Evolutionary conservation across 2,797 vertebrate genomes (phyloP).

Genomic region (Pterois miles): DNA sequence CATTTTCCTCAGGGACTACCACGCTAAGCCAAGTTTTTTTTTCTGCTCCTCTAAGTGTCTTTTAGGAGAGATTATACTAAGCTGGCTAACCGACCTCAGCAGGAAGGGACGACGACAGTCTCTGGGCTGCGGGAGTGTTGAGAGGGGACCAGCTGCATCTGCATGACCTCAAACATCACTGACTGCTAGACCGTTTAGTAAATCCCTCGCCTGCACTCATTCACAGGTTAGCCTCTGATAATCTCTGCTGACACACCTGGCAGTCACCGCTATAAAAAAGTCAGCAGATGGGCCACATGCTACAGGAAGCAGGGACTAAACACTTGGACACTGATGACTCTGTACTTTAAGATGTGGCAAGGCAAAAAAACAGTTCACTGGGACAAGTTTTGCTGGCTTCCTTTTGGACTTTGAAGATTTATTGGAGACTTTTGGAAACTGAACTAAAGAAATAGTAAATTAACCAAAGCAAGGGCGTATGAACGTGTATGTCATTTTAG

Average conservation of each 20-base stretch:
- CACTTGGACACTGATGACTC: not conserved
- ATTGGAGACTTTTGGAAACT: not conserved
- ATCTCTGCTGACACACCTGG: conserved; percentile 34
- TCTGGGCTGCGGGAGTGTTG: conserved; percentile 5
- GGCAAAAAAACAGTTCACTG: not conserved
- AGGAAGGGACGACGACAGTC: conserved; percentile 35
- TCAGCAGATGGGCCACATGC: not conserved
- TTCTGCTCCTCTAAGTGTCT: conserved; percentile 49
- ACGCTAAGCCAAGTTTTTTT: conserved; percentile 35
- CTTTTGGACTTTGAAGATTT: not conserved
- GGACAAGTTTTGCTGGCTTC: not conserved
- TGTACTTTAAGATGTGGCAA: not conserved
- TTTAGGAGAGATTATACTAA: conserved; percentile 71
- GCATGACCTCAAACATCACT: conserved; percentile 32
- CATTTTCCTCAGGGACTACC: conserved; percentile 19
- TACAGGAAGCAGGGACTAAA: not conserved
- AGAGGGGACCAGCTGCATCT: conserved; percentile 31
- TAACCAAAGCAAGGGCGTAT: not conserved
- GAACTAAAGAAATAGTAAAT: not conserved
- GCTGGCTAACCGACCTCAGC: conserved; percentile 43
- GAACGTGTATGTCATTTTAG: not conserved
- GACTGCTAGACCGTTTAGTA: conserved; percentile 6
- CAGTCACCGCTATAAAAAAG: not conserved
- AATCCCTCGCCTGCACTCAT: conserved; percentile 37
- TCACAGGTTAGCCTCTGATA: conserved; percentile 46